Base-by-base conservation (phyloP, 1,140 invertebrate genomes). In the Pygmarrhopalites habei region DNA sequence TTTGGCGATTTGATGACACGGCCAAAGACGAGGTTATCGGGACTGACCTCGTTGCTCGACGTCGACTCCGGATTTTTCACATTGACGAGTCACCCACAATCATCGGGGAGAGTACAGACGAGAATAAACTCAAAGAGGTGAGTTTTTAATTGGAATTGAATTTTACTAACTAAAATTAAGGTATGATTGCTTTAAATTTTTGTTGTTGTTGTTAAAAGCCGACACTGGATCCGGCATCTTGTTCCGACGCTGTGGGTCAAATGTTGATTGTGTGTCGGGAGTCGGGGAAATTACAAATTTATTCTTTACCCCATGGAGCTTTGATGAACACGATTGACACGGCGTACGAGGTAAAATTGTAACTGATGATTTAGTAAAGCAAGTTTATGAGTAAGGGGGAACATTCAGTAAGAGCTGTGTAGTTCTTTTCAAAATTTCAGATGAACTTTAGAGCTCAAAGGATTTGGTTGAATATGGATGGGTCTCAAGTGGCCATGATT, bases 201-300 rank as follows among this genome's bases (percentile, higher is more conserved):
- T 7, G 32, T 5, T 35, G 5, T 35, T 35, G n/a, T n/a, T n/a
- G n/a, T n/a, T n/a, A n/a, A n/a, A 65, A 80, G 78, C 73, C 77
- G 2, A 85, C 84, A 1, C 78, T 79, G 60, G 91, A 97, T 75
- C 86, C 86, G 1, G 89, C 95, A 30, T 90, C 85, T 71, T 89
- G 87, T 68, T 76, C 95, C 2, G 81, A 85, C 19, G 82, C 85
- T 0, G 88, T 86, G 1, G 89, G 95, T 64, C 90, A 86, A 66
- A 77, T 87, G 28, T 74, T 96, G 1, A 74, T 96, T 4, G 80
- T 97, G 56, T 92, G 87, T 0, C 81, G 92, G 66, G 90, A 95
- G 73, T 95, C 91, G 10, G 93, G 94, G 23, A 82, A 83, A 46
- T 79, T 98, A 25, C 85, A 95, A 64, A 81, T 89, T 35, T 98